Conservation (phyloP, 2,113 vertebrate genomes). For the Haemorhous mexicanus region DNA sequence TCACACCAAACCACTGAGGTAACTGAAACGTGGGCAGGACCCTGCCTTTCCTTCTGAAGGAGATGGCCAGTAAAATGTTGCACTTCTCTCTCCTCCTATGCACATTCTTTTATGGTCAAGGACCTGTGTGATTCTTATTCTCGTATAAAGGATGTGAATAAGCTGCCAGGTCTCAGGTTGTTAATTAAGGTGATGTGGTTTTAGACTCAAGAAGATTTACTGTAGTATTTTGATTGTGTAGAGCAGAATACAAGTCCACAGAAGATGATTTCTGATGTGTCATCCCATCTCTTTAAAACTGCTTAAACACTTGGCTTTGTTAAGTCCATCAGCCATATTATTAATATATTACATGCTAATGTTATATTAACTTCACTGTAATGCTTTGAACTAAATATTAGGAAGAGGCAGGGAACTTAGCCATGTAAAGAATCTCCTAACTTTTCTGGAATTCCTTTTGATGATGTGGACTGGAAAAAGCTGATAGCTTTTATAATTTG, state of each 20-base stretch:
- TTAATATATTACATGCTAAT: neutral
- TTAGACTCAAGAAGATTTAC: neutral
- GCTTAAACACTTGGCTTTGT: neutral
- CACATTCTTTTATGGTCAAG: neutral
- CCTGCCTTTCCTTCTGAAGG: neutral
- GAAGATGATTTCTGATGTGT: neutral
- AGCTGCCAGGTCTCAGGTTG: neutral
- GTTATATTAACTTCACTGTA: neutral
- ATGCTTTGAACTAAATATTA: neutral
- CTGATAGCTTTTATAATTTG: neutral
- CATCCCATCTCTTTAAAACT: neutral
- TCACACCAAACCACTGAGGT: neutral
- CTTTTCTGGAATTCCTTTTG: neutral
- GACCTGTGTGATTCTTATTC: fast-evolving
- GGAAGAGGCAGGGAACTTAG: neutral
- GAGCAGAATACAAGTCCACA: neutral
- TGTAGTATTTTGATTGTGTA: neutral
- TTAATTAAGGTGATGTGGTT: neutral
- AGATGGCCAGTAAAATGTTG: neutral
- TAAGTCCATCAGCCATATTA: neutral
- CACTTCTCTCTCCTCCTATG: fast-evolving
- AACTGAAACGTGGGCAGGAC: neutral
- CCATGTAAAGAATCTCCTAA: neutral
- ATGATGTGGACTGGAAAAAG: neutral
- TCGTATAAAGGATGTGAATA: neutral